Evolutionary conservation across 2,113 vertebrate species (phyloP).

Genomic region (Narcine bancroftii): DNA sequence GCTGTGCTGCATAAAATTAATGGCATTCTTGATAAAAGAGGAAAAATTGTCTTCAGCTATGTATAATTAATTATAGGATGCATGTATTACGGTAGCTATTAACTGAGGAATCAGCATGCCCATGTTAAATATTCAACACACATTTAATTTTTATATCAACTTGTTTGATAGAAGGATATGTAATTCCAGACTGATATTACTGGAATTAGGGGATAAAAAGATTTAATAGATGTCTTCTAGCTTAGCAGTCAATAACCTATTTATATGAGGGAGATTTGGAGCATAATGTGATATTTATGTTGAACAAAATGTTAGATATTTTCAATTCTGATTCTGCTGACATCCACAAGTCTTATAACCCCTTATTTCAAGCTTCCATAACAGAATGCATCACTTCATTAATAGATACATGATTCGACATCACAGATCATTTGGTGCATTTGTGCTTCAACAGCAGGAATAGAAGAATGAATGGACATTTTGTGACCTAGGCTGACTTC

Average conservation of each 20-base stretch:
- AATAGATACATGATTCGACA: not conserved
- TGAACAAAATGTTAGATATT: not conserved
- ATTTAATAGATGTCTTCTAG: not conserved
- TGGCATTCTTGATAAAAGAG: not conserved
- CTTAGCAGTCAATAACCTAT: not conserved
- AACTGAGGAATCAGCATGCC: not conserved
- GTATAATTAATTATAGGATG: not conserved
- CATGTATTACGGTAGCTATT: not conserved
- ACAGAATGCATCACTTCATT: not conserved
- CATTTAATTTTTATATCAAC: not conserved
- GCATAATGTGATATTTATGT: not conserved
- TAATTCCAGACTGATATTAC: not conserved
- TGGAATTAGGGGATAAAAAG: not conserved
- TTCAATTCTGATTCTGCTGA: not conserved
- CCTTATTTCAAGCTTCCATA: not conserved
- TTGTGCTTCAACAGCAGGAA: not conserved
- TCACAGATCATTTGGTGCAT: not conserved
- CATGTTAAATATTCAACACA: not conserved
- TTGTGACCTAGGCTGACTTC: not conserved
- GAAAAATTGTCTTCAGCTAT: not conserved
- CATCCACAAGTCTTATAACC: not conserved
- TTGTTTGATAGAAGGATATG: not conserved
- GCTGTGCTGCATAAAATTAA: not conserved
- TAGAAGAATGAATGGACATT: not conserved
- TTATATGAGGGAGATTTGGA: not conserved